A percentile compares a stretch with the other conserved stretches of the same genome.
These are phyloP conservation scores for Harpalus rufipes DNA, from an alignment of 2,888 invertebrate species.

Conservation along the genomic window DNA sequence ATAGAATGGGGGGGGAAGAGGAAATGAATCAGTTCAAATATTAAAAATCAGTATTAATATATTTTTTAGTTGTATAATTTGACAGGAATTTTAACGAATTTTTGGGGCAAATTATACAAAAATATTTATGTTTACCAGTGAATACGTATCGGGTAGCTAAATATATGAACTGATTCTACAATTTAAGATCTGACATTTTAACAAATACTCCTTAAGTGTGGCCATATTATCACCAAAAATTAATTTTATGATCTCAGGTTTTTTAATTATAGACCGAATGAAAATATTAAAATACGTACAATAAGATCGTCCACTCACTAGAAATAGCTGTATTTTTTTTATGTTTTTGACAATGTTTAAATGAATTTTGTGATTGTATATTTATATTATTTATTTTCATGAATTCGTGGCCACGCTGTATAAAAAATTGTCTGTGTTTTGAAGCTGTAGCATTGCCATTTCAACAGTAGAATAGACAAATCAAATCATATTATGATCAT, in stretches of 20 bases:
- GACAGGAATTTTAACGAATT: too few species aligned
- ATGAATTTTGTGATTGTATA: background rate
- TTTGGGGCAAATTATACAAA: too few species aligned
- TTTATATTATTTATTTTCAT: background rate
- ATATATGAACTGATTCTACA: too few species aligned
- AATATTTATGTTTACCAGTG: too few species aligned
- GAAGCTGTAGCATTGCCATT: slow-evolving; percentile 64
- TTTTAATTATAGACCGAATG: too few species aligned
- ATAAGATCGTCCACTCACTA: too few species aligned
- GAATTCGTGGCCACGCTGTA: background rate
- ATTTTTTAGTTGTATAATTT: too few species aligned
- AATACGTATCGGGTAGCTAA: too few species aligned
- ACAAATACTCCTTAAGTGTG: background rate
- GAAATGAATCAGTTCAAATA: too few species aligned
- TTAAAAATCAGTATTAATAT: too few species aligned
- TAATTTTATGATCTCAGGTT: too few species aligned
- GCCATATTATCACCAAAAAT: background rate
- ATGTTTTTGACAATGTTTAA: background rate
- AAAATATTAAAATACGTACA: too few species aligned
- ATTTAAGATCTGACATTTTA: background rate
- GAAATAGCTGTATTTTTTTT: background rate
- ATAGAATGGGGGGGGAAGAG: background rate
- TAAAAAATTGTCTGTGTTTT: background rate
- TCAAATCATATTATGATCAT: background rate
- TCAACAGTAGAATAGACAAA: slow-evolving; percentile 20